Evolutionary conservation across 2,113 vertebrate species (phyloP).

Genomic region (Oreochromis tanganicae): DNA sequence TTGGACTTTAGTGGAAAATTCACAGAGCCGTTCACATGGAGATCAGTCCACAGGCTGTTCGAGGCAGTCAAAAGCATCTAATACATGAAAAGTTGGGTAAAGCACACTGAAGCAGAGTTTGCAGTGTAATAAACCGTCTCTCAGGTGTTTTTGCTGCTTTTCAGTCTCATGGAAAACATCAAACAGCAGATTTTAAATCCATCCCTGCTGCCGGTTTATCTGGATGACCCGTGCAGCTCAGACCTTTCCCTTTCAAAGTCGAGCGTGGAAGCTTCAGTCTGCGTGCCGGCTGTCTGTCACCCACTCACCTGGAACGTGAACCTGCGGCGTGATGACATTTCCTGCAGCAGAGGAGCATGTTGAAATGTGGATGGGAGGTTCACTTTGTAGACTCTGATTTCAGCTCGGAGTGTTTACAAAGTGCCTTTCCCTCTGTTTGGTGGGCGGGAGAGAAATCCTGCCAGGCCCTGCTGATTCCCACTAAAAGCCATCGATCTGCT

Average conservation of each 20-base stretch:
- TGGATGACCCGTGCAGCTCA: neutral
- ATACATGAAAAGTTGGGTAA: neutral
- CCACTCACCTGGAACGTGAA: neutral
- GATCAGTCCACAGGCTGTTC: neutral
- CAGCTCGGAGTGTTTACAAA: neutral
- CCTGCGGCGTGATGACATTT: neutral
- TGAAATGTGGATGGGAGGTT: neutral
- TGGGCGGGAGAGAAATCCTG: neutral
- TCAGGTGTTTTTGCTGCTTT: neutral
- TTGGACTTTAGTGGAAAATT: neutral
- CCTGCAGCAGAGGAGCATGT: neutral
- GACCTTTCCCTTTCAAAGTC: neutral
- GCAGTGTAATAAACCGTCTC: accelerated
- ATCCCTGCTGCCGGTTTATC: neutral
- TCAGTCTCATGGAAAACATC: neutral
- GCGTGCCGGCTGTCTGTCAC: neutral
- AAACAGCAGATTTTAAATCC: neutral
- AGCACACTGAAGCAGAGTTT: neutral
- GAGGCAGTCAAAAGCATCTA: neutral
- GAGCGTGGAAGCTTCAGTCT: neutral
- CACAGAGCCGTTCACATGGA: neutral
- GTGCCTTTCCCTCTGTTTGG: neutral
- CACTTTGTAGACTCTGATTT: neutral
- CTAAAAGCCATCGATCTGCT: neutral
- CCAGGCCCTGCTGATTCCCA: neutral